Conservation (phyloP, 2,113 vertebrate species). For the Scomber colias region DNA sequence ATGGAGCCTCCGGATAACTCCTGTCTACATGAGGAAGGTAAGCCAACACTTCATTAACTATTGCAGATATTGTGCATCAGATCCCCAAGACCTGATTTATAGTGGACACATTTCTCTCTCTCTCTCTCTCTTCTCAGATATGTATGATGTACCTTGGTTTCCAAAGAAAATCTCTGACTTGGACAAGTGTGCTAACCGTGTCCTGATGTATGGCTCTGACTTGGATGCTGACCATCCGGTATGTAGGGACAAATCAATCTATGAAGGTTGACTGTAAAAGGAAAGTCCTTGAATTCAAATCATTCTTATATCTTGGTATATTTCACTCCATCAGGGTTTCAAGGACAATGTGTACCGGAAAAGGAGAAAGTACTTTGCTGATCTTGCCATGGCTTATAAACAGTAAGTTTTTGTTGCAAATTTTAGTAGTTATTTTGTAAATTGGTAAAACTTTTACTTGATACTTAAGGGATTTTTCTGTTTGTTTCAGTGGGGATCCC, state of each 20-base stretch:
- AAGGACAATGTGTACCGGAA: conserved; percentile 98
- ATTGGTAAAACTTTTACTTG: neutral
- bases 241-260: conserved; percentile 1
- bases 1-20: conserved; percentile 89
- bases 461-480: neutral
- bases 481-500: conserved; percentile 88
- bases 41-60: neutral
- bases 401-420: conserved; percentile 85
- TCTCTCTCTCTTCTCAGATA: conserved; percentile 80
- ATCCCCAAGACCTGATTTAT: neutral
- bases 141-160: conserved; percentile 94
- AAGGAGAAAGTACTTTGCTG: conserved; percentile 97
- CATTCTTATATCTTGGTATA: neutral
- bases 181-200: conserved; percentile 95
- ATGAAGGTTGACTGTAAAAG: neutral
- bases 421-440: neutral
- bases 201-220: conserved; percentile 97
- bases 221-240: conserved; percentile 92
- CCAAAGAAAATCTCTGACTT: conserved; percentile 97
- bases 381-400: conserved; percentile 94
- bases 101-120: neutral
- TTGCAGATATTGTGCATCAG: neutral
- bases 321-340: conserved; percentile 88
- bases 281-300: neutral
- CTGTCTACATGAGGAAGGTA: conserved; percentile 85